Percentiles rank a stretch among this genome's conserved stretches.
Evolutionary conservation across 2,797 vertebrate species (phyloP).

Genomic region (Podarcis siculus): DNA sequence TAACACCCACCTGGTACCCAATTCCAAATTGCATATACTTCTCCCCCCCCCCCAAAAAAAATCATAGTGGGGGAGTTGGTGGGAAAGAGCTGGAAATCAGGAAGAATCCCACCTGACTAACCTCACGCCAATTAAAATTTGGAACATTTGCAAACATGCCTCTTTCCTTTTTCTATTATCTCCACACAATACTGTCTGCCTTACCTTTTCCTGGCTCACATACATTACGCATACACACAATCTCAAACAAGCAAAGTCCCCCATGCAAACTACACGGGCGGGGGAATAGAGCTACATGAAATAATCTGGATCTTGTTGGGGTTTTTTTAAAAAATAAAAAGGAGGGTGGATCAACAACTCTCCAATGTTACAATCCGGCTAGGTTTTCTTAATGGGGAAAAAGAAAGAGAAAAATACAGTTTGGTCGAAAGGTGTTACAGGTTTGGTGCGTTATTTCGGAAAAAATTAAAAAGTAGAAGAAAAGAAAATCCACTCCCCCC

Average conservation of each 20-base stretch:
- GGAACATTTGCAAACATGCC: not conserved
- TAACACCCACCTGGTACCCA: conserved; percentile 31
- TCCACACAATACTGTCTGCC: conserved; percentile 56
- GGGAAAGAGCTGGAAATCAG: conserved; percentile 51
- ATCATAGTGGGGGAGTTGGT: conserved; percentile 23
- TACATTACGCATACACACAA: conserved; percentile 14
- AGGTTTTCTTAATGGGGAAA: conserved; percentile 31
- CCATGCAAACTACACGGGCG: conserved; percentile 43
- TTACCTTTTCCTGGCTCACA: not conserved
- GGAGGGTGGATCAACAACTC: not conserved
- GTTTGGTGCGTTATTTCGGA: conserved; percentile 44
- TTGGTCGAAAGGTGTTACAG: conserved; percentile 24
- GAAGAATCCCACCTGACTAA: conserved; percentile 63
- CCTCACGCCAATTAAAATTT: conserved; percentile 33
- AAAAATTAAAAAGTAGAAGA: conserved; percentile 23
- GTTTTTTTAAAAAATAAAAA: not conserved
- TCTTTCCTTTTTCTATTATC: conserved; percentile 39
- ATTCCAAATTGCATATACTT: conserved; percentile 23
- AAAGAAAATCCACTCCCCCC: conserved; percentile 23
- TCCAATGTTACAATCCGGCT: conserved; percentile 37
- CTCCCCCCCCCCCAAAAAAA: not conserved
- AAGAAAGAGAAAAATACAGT: conserved; percentile 44
- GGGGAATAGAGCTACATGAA: conserved; percentile 50
- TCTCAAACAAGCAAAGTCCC: conserved; percentile 61
- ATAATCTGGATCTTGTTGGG: not conserved